Conservation (phyloP, 2,797 vertebrate genomes). For the Rhinichthys osculus region DNA sequence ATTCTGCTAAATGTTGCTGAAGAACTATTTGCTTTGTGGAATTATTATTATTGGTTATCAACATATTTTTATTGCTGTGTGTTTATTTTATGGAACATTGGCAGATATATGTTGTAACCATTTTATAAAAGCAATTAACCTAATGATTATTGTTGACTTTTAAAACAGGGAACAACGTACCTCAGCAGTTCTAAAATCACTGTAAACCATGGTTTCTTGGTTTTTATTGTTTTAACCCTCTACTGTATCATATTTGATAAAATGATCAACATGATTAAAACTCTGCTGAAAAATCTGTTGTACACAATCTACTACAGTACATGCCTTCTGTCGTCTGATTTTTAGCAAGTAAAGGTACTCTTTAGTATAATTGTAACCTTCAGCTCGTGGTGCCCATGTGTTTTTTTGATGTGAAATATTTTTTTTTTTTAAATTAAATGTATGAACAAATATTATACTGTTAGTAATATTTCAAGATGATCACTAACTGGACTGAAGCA, state of each 20-base stretch:
- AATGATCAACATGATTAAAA: not conserved
- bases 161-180: not conserved
- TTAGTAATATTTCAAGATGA: not conserved
- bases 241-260: no score
- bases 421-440: not conserved
- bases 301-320: no score
- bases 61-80: not conserved
- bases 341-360: not conserved
- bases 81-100: not conserved
- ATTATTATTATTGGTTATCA: not conserved
- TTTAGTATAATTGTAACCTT: not conserved
- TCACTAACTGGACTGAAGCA: not conserved
- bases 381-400: not conserved
- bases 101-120: not conserved
- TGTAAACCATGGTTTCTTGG: not conserved
- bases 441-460: not conserved
- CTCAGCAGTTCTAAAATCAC: not conserved
- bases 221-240: not conserved
- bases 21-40: not conserved
- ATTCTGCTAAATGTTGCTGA: not conserved
- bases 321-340: not conserved
- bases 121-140: not conserved
- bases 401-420: not conserved
- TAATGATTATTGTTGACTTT: not conserved
- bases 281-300: no score